Conservation (phyloP, 1,140 invertebrate species). For the Lucilia sericata region DNA sequence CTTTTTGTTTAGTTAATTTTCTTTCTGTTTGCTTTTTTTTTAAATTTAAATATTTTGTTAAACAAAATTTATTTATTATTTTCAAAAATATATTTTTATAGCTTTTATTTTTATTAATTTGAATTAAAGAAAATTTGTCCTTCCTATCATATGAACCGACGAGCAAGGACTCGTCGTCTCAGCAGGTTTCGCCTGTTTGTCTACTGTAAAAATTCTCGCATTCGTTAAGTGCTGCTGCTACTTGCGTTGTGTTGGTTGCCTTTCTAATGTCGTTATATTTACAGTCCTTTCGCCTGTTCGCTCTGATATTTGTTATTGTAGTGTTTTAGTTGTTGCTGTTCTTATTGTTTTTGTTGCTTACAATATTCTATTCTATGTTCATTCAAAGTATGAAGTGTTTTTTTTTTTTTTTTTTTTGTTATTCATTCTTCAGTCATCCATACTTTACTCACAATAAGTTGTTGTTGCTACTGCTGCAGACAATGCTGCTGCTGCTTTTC, state of each 20-base stretch:
- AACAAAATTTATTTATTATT: not conserved
- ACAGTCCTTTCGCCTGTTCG: not conserved
- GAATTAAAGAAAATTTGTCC: slow-evolving; percentile 43
- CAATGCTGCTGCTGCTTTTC: slow-evolving; percentile 11
- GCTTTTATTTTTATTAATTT: not conserved
- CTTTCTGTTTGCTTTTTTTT: not conserved
- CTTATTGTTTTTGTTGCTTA: not conserved
- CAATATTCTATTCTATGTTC: too few species aligned
- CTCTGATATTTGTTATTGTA: not conserved
- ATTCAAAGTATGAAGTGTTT: too few species aligned
- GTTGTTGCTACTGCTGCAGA: slow-evolving; percentile 26
- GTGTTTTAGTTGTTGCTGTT: slow-evolving; percentile 31
- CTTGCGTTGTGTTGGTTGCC: slow-evolving; percentile 5
- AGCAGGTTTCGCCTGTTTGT: slow-evolving; percentile 67
- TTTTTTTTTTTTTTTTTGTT: too few species aligned
- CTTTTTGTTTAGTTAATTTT: not conserved
- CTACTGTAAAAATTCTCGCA: slow-evolving; percentile 59
- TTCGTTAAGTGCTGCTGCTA: slow-evolving; percentile 53
- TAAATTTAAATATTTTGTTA: not conserved
- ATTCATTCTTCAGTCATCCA: too few species aligned
- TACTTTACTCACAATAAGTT: too few species aligned
- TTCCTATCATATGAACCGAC: slow-evolving; percentile 67
- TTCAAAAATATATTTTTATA: not conserved
- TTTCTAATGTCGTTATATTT: slow-evolving; percentile 32
- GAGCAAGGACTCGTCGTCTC: slow-evolving; percentile 68